Evolutionary conservation across 1,140 invertebrate species (phyloP).

Genomic region (Rhopalosiphum padi): DNA sequence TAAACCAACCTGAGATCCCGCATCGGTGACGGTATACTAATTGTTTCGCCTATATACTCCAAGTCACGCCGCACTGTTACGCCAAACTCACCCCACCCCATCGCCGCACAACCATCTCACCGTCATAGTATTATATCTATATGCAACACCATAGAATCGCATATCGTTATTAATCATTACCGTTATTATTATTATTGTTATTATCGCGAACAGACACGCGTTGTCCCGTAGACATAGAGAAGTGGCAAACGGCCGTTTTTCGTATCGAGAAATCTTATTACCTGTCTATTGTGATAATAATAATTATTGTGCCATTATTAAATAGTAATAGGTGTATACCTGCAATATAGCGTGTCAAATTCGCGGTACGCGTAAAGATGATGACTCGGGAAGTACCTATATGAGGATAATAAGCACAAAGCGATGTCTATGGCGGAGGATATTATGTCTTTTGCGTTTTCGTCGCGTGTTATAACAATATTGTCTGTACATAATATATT

Average conservation of each 20-base stretch:
- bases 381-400: background rate
- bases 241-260: background rate
- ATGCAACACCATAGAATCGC: background rate
- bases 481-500: no score
- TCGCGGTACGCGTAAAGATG: background rate
- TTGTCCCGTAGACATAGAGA: no score
- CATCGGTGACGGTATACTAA: background rate
- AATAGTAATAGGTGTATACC: background rate
- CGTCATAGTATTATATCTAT: background rate
- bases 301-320: background rate
- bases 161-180: background rate
- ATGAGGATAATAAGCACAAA: background rate
- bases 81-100: background rate
- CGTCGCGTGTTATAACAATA: no score
- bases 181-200: background rate
- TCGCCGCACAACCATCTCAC: no score
- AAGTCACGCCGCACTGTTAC: background rate
- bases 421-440: background rate
- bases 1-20: background rate
- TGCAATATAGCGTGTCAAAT: background rate
- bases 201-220: background rate
- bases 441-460: no score
- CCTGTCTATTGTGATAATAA: background rate
- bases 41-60: background rate
- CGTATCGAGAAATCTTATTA: background rate